Base-by-base conservation (phyloP, 2,888 invertebrate species). In the Dione vanillae region DNA sequence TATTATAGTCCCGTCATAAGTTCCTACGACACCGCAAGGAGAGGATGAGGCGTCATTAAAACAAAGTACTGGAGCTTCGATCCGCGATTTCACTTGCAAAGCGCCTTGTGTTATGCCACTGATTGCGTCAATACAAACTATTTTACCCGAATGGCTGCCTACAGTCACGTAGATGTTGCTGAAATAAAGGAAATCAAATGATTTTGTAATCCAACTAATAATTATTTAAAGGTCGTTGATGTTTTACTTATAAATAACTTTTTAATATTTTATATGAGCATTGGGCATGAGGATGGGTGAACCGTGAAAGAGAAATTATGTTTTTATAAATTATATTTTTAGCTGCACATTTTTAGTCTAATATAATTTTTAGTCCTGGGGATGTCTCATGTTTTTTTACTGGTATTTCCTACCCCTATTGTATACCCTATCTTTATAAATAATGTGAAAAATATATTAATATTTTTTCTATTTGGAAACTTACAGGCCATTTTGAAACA, bases 1-100 rank as follows among this genome's bases (percentile, higher is more conserved):
- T 76, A 97, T 96, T 1, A 98, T 83, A 14, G 91, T 91, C 7
- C 96, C 96, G 87, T 97, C 96, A 84, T 97, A 96, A 72, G 97
- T 96, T 19, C 97, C 97, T 20, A 97, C 95, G 70, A 96, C 91
- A 0, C 96, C 95, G 77, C 87, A 85, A 5, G 90, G 78, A 1
- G 76, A 52, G 35, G 76, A 70, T 41, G 70, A 40, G 1, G 77
- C 81, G 27, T 86, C 78, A 40, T 84, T 76, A 9, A 88, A 82
- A 77, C 94, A 93, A 14, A 93, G 82, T 1, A 95, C 89, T 1
- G 95, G 94, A 0, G 97, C 96, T 87, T 98, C 97, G 41, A 98
- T 94, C 64, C 97, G 94, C 77, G 96, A 95, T 10, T 95, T 94
- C 6, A 97, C 82, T 69, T 82, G 80, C 19, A 95, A 72, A 54